Conservation (phyloP, 2,888 invertebrate genomes). For the Drosophila ezoana region DNA sequence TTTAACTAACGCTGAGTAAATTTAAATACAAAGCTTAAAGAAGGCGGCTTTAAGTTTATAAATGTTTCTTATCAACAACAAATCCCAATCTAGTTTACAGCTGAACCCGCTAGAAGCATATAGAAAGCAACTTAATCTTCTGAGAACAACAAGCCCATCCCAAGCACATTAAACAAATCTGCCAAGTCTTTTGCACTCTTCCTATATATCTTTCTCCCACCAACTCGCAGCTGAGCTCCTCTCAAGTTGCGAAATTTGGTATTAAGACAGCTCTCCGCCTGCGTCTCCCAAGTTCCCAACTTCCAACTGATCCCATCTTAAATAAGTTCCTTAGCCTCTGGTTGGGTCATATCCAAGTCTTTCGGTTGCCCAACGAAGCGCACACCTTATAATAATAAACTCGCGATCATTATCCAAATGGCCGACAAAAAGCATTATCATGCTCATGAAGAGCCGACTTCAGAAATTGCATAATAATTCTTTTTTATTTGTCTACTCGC, state of each 20-base stretch:
- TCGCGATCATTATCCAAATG: slow-evolving; percentile 4
- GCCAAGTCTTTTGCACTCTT: no score
- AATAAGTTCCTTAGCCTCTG: slow-evolving; percentile 25
- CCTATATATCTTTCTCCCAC: background rate
- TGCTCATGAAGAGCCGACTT: slow-evolving; percentile 39
- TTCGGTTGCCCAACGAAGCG: slow-evolving; percentile 32
- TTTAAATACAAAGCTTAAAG: no score
- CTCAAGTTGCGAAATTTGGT: background rate
- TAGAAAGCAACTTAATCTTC: no score
- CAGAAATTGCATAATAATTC: slow-evolving; percentile 71
- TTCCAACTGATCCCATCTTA: background rate
- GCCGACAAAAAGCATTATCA: slow-evolving; percentile 56
- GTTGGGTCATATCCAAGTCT: slow-evolving; percentile 29
- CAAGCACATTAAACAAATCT: no score
- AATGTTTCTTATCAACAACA: no score
- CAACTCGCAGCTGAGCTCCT: slow-evolving; percentile 5
- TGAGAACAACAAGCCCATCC: no score
- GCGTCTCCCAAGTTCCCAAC: background rate
- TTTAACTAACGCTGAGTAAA: background rate
- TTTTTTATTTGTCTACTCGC: slow-evolving; percentile 67
- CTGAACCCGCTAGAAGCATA: no score
- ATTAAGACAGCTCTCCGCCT: background rate
- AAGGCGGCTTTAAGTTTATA: no score
- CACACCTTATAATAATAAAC: slow-evolving; percentile 17
- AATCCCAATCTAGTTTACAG: no score